Conservation (phyloP, 2,797 vertebrate genomes). For the Balearica regulorum region DNA sequence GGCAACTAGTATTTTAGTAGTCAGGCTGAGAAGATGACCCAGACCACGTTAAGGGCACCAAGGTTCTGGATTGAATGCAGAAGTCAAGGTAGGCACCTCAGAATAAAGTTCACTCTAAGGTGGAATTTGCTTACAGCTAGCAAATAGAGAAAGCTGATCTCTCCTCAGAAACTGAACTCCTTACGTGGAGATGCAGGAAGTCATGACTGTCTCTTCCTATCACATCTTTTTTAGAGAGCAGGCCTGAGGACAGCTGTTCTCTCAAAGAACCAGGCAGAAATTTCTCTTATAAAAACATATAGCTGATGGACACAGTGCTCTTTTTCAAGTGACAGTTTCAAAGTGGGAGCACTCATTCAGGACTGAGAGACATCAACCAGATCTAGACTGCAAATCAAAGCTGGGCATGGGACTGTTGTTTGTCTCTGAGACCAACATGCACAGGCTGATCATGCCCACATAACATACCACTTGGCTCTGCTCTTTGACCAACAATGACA, state of each 20-base stretch:
- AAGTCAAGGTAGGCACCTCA: background rate
- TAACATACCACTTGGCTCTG: background rate
- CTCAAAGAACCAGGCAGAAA: background rate
- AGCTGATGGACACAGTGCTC: background rate
- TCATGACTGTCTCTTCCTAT: background rate
- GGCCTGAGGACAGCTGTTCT: background rate
- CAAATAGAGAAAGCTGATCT: background rate
- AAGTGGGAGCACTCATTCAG: background rate
- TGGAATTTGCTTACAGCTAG: background rate
- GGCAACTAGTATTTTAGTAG: background rate
- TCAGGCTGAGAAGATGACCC: background rate
- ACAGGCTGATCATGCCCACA: background rate
- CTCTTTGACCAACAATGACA: background rate
- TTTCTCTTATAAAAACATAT: background rate
- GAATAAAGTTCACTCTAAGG: background rate
- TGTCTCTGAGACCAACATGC: background rate
- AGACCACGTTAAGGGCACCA: accelerated
- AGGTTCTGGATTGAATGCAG: background rate
- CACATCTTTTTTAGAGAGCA: background rate
- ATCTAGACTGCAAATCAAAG: background rate
- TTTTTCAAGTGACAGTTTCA: background rate
- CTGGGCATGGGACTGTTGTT: background rate
- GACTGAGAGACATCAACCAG: background rate
- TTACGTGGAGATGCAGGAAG: background rate
- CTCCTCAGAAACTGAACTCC: background rate